phyloP scores from a whole-genome alignment of 2,888 invertebrate genomes.

The Quadriops clusia region DNA sequence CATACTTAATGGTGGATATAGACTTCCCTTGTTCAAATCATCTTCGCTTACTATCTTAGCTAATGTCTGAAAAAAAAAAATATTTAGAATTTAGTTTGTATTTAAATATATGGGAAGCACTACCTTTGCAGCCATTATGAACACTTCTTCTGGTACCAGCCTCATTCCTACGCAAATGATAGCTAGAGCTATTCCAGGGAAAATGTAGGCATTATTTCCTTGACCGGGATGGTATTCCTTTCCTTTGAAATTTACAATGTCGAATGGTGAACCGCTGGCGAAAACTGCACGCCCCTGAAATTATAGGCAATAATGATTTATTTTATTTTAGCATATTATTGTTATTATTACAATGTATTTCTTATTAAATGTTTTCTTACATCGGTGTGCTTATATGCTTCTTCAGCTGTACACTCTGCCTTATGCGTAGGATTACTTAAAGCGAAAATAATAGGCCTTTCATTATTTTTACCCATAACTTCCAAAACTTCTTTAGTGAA shows the following conservation, averaged over 20 bases:
- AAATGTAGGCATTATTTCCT: conserved; percentile 96
- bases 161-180: conserved; percentile 79
- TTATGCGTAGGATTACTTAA: conserved; percentile 96
- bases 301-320: conserved; percentile 10
- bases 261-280: conserved; percentile 95
- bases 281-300: conserved; percentile 79
- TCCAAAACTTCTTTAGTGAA: conserved; percentile 79
- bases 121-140: conserved; percentile 84
- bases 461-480: conserved; percentile 74
- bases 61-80: conserved; percentile 47
- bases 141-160: conserved; percentile 83
- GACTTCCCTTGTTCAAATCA: conserved; percentile 70
- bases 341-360: no score
- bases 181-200: conserved; percentile 91
- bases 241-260: conserved; percentile 69
- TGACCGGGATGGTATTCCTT: conserved; percentile 83
- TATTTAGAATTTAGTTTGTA: not conserved
- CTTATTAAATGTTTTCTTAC: no score
- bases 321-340: no score
- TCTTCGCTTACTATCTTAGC: conserved; percentile 69
- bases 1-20: conserved; percentile 80
- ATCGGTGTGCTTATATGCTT: conserved; percentile 79
- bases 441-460: conserved; percentile 89
- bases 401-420: conserved; percentile 99
- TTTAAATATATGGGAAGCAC: no score